Base-by-base conservation (phyloP, 2,888 invertebrate genomes). In the Linyphia triangularis region DNA sequence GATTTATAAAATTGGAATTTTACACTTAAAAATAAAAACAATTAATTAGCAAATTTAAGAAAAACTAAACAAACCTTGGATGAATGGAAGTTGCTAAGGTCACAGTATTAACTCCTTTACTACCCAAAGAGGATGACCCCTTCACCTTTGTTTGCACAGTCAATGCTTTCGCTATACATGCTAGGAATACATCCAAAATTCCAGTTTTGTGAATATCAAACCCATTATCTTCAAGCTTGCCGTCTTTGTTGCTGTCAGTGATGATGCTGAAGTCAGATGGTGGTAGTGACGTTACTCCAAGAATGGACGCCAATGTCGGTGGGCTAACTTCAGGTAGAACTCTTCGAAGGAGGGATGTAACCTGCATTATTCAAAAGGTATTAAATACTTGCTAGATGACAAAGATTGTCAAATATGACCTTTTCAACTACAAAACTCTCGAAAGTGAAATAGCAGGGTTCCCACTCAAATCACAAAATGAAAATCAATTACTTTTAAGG, bases 291-390 rank as follows among this genome's bases (percentile, higher is more conserved):
- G 95, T 94, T 0, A 96, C 95, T 57, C 95, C 95, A 75, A 97
- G 93, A 6, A 97, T 95, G 85, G 95, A 95, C 0, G 96, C 96
- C 92, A 98, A 95, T 79, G 95, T 95, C 91, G 96, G 95, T 0
- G 98, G 98, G 0, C 96, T 95, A 65, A 98, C 96, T 93, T 98
- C 98, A 0, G 97, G 96, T 43, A 98, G 94, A 92, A 98, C 97
- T 91, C 98, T 95, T 67, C 97, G 94, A 28, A 99, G 92, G 24
- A 98, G 93, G 0, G 97, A 96, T 82, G 97, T 97, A 0, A 97
- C 96, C 96, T 96, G 92, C 24, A 92, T 91, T 24, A 81, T 65
- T 70, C n/a, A n/a, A n/a, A n/a, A n/a, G n/a, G n/a, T n/a, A n/a
- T n/a, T n/a, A n/a, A n/a, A n/a, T n/a, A n/a, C n/a, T n/a, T n/a